These are phyloP conservation scores for Lepeophtheirus nordmannii DNA, from an alignment of 2,888 invertebrate species.

Conservation along the genomic window DNA sequence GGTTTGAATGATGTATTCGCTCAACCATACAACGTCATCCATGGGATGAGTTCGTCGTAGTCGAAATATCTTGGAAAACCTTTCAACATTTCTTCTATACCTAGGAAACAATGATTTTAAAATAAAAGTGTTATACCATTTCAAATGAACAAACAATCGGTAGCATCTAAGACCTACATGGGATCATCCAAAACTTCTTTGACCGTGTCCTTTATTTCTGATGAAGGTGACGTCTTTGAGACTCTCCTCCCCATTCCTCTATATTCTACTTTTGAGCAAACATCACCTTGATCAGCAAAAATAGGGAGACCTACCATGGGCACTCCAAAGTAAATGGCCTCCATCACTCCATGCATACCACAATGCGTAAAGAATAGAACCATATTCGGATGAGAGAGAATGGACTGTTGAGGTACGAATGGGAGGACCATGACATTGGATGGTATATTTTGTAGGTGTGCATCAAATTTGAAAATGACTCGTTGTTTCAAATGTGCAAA, in stretches of 20 bases:
- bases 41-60: conserved; percentile 30
- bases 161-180: no score
- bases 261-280: conserved; percentile 32
- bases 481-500: conserved; percentile 32
- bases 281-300: conserved; percentile 35
- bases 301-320: conserved; percentile 36
- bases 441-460: conserved; percentile 29
- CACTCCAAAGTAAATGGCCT: conserved; percentile 34
- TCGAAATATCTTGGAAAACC: conserved; percentile 29
- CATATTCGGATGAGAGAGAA: conserved; percentile 35
- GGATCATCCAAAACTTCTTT: conserved; percentile 30
- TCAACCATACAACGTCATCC: conserved; percentile 31
- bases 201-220: conserved; percentile 29
- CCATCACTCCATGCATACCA: conserved; percentile 37
- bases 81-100: conserved; percentile 27
- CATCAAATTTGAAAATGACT: conserved; percentile 32
- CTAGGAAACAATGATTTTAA: conserved; percentile 25
- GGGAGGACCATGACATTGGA: conserved; percentile 31
- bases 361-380: conserved; percentile 36
- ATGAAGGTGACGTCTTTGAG: conserved; percentile 29
- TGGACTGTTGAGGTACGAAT: conserved; percentile 37
- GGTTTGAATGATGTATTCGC: conserved; percentile 32
- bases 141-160: no score
- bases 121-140: no score
- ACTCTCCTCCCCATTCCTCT: conserved; percentile 31